Percentiles rank a stretch among this genome's conserved stretches.
phyloP scores from a whole-genome alignment of 2,888 invertebrate genomes.

The Pristionchus mayeri region DNA sequence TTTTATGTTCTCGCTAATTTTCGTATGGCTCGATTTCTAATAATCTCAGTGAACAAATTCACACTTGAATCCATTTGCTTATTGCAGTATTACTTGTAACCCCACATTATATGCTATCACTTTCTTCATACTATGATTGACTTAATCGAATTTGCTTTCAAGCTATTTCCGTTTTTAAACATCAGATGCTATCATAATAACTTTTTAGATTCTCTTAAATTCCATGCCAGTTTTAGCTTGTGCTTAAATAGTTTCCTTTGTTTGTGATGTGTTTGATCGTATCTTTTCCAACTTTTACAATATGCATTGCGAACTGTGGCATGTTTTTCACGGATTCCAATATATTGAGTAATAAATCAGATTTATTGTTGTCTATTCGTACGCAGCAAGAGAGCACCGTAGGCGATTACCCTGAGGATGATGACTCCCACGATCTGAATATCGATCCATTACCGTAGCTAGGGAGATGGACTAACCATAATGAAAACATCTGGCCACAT shows the following conservation, averaged over 20 bases:
- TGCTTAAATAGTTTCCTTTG: background rate
- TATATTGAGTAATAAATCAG: background rate
- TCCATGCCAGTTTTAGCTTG: background rate
- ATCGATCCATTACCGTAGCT: background rate
- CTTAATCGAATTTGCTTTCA: background rate
- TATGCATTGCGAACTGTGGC: constrained; percentile 8
- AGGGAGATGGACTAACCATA: background rate
- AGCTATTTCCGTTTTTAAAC: background rate
- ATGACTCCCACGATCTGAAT: constrained; percentile 55
- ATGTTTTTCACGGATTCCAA: constrained; percentile 16
- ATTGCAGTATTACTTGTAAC: background rate
- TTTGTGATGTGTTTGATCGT: constrained; percentile 2
- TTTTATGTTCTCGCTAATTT: background rate
- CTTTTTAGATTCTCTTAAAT: background rate
- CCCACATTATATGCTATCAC: background rate
- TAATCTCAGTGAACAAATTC: constrained; percentile 29
- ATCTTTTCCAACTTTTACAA: background rate
- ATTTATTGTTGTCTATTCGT: constrained; percentile 45
- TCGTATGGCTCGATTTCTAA: constrained; percentile 7
- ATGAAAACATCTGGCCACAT: constrained; percentile 60
- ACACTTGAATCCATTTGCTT: background rate
- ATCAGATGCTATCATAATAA: background rate
- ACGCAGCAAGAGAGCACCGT: constrained; percentile 62
- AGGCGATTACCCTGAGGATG: constrained; percentile 61
- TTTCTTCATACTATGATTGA: background rate